Conservation (phyloP, 2,888 invertebrate genomes). For the Dendrolimus houi region DNA sequence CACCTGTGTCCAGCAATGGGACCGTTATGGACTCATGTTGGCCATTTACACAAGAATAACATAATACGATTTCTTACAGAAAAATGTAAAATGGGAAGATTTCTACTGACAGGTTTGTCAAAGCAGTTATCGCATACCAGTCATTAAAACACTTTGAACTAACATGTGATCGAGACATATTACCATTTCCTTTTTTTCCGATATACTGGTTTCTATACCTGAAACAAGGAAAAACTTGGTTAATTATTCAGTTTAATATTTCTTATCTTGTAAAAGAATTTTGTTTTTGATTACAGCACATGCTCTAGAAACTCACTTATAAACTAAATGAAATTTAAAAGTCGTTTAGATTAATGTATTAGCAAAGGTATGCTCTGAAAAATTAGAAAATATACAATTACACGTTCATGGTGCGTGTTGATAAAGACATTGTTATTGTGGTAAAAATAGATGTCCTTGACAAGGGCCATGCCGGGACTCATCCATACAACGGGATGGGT, state of each 20-base stretch:
- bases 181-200: not conserved
- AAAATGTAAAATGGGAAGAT: not conserved
- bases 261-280: too few species aligned
- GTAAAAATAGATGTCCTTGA: constrained; percentile 31
- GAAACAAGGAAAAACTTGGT: constrained; percentile 1
- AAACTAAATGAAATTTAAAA: too few species aligned
- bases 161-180: not conserved
- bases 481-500: constrained; percentile 48
- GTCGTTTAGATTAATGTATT: too few species aligned
- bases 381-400: not conserved
- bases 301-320: too few species aligned
- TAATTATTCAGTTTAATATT: constrained; percentile 1
- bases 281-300: too few species aligned
- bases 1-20: too few species aligned
- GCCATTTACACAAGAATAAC: too few species aligned
- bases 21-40: too few species aligned
- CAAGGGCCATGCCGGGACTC: constrained; percentile 43
- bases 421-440: constrained; percentile 9
- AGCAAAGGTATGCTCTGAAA: not conserved
- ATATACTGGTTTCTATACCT: constrained; percentile 1
- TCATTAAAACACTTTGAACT: not conserved
- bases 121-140: not conserved
- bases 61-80: too few species aligned
- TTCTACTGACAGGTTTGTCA: not conserved
- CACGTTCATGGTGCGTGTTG: not conserved